Evolutionary conservation across 1,140 invertebrate genomes (phyloP).

Genomic region (Seison nebaliae): DNA sequence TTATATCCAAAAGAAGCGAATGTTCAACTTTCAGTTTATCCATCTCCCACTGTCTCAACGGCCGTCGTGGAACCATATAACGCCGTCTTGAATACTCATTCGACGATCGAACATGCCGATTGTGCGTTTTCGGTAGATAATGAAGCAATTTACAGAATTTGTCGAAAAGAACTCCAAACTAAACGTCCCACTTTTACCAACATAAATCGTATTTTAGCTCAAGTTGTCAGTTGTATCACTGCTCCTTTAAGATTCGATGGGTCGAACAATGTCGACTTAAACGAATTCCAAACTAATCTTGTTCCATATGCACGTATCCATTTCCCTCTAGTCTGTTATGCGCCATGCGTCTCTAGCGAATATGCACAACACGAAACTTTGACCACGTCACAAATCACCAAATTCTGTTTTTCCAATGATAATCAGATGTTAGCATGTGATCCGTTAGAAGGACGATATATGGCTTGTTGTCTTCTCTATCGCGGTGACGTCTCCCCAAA

Average conservation of each 20-base stretch:
- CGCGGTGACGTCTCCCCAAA: slow-evolving; percentile 35
- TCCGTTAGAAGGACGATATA: slow-evolving; percentile 59
- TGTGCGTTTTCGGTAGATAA: slow-evolving; percentile 58
- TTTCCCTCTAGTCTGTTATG: slow-evolving; percentile 22
- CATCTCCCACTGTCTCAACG: slow-evolving; percentile 45
- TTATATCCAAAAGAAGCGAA: slow-evolving; percentile 63
- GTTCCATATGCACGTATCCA: slow-evolving; percentile 25
- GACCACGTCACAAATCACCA: slow-evolving; percentile 18
- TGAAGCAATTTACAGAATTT: slow-evolving; percentile 55
- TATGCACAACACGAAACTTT: slow-evolving; percentile 2
- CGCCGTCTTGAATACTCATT: slow-evolving; percentile 47
- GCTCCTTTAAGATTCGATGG: slow-evolving; percentile 47
- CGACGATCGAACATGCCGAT: slow-evolving; percentile 47
- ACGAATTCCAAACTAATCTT: slow-evolving; percentile 43
- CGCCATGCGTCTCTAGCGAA: slow-evolving; percentile 19
- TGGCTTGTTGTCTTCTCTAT: slow-evolving; percentile 35
- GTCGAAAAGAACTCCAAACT: slow-evolving; percentile 40
- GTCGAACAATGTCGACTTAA: slow-evolving; percentile 48
- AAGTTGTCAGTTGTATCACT: slow-evolving; percentile 38
- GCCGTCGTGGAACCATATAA: slow-evolving; percentile 68
- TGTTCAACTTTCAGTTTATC: slow-evolving; percentile 49
- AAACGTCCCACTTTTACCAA: slow-evolving; percentile 49
- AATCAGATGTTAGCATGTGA: slow-evolving; percentile 74
- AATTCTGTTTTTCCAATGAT: slow-evolving; percentile 50
- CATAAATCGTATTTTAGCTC: slow-evolving; percentile 44